A percentile compares a stretch with the other conserved stretches of the same genome.
Conservation (phyloP, 2,797 vertebrate genomes). For the Cottoperca gobio region DNA sequence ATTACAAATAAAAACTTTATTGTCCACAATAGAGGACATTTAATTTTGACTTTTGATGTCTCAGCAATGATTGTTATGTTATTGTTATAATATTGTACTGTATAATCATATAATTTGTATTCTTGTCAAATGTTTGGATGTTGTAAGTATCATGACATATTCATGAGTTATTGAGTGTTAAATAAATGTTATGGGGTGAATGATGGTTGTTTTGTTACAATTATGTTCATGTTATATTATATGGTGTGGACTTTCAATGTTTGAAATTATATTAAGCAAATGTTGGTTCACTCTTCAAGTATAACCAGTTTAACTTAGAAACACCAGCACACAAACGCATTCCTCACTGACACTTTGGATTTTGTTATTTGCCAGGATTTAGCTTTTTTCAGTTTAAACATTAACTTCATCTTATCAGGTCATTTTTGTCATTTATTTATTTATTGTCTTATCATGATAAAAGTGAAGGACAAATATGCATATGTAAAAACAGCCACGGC, state of each 20-base stretch:
- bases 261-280: background rate
- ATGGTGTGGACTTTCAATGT: background rate
- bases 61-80: too few relatives aligned
- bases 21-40: too few relatives aligned
- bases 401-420: background rate
- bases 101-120: too few relatives aligned
- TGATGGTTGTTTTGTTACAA: too few relatives aligned
- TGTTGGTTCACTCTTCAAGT: background rate
- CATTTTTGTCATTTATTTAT: too few relatives aligned
- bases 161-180: background rate
- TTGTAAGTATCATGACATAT: background rate
- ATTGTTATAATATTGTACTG: too few relatives aligned
- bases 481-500: background rate
- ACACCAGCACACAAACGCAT: background rate
- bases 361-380: too few relatives aligned
- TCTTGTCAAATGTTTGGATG: too few relatives aligned
- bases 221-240: background rate
- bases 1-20: too few relatives aligned
- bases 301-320: background rate
- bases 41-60: too few relatives aligned
- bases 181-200: background rate
- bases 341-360: too few relatives aligned
- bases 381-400: background rate
- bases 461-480: background rate
- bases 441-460: background rate